These are phyloP conservation scores for Phallusia fumigata DNA, from an alignment of 23 tunicate genomes.

Conservation along the genomic window DNA sequence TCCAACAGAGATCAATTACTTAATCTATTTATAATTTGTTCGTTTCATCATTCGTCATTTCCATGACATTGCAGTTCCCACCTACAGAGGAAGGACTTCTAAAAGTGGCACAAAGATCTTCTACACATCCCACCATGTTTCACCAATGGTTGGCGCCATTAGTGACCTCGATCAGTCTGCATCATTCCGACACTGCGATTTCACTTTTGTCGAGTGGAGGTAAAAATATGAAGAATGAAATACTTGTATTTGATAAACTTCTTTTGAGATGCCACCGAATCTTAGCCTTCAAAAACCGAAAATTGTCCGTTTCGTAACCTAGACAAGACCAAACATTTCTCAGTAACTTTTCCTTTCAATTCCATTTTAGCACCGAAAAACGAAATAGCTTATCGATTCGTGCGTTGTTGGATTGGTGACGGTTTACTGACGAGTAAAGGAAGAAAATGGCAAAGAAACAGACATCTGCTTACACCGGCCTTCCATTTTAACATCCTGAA, in stretches of 20 bases:
- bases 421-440: constrained; percentile 57
- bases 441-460: constrained; percentile 63
- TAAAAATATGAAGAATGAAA: not conserved
- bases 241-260: no score
- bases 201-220: constrained; percentile 27
- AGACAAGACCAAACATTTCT: not conserved
- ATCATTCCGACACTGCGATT: constrained; percentile 24
- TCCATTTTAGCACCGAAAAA: constrained; percentile 35
- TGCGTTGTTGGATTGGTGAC: constrained; percentile 71
- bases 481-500: constrained; percentile 64
- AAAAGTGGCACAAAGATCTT: not conserved
- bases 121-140: constrained; percentile 18
- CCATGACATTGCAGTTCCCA: not conserved
- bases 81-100: constrained; percentile 15
- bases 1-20: no score
- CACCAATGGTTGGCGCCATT: constrained; percentile 42
- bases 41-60: no score
- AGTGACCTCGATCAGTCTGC: not conserved
- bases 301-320: no score
- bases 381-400: constrained; percentile 19
- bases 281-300: no score
- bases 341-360: no score
- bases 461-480: constrained; percentile 59
- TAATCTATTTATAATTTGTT: no score
- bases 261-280: no score